Evolutionary conservation across 2,113 vertebrate genomes (phyloP).

Genomic region (Grammomys surdaster): DNA sequence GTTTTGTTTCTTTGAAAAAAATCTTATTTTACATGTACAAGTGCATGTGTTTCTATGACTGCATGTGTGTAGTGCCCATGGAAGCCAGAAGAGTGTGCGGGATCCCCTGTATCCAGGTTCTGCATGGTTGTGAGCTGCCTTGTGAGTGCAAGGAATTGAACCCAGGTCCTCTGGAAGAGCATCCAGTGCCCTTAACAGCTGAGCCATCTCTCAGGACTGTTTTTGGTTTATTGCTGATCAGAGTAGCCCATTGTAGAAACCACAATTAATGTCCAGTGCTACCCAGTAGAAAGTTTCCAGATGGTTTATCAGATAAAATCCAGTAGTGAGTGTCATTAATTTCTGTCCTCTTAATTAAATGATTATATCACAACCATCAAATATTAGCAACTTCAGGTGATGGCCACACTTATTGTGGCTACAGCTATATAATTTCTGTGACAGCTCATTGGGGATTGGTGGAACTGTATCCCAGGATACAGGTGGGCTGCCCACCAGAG

Average conservation of each 20-base stretch:
- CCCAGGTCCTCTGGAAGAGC: background rate
- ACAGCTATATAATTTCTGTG: background rate
- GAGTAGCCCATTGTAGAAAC: background rate
- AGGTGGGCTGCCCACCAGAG: rapidly evolving
- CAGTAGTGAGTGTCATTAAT: background rate
- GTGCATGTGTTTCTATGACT: background rate
- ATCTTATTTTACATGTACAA: no score
- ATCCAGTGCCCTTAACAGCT: background rate
- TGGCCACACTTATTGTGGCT: background rate
- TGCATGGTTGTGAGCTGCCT: background rate
- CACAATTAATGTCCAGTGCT: background rate
- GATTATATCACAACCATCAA: background rate
- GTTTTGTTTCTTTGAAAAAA: no score
- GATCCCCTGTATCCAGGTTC: background rate
- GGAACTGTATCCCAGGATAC: background rate
- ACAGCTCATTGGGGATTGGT: background rate
- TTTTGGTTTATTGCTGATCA: background rate
- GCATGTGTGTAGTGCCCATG: background rate
- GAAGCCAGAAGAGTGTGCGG: background rate
- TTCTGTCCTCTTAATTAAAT: background rate
- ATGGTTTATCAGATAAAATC: no score
- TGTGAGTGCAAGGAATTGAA: background rate
- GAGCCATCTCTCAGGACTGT: background rate
- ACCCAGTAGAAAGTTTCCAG: background rate
- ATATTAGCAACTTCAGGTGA: background rate